These are phyloP conservation scores for Athrips mouffetella DNA, from an alignment of 2,888 invertebrate genomes.

Conservation along the genomic window DNA sequence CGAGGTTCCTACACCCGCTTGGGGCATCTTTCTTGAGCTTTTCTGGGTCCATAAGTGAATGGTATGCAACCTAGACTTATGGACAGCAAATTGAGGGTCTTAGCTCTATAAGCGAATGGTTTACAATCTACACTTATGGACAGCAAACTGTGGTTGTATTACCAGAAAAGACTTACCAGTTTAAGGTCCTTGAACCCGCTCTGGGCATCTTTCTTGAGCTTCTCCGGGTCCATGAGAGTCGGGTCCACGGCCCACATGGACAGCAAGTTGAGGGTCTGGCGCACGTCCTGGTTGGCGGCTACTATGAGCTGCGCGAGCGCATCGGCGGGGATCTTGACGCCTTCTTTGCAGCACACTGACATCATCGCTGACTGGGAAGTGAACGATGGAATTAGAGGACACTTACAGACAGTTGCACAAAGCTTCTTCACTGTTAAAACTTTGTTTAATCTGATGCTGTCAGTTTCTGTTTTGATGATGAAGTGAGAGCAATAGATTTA, in stretches of 20 bases:
- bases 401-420: too few species aligned
- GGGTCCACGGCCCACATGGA: slow-evolving; percentile 86
- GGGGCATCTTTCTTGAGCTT: not conserved
- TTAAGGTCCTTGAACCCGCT: slow-evolving; percentile 89
- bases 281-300: slow-evolving; percentile 94
- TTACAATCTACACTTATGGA: too few species aligned
- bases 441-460: too few species aligned
- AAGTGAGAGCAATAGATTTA: too few species aligned
- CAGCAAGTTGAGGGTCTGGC: slow-evolving; percentile 94
- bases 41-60: too few species aligned
- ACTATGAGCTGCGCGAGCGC: slow-evolving; percentile 89
- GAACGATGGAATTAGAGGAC: too few species aligned
- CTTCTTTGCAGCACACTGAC: slow-evolving; percentile 94
- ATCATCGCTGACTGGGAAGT: slow-evolving; percentile 88
- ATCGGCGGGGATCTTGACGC: slow-evolving; percentile 86
- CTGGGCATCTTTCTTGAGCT: slow-evolving; percentile 76
- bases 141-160: not conserved
- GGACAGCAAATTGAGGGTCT: too few species aligned
- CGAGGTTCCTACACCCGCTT: too few species aligned
- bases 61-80: too few species aligned
- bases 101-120: too few species aligned
- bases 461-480: too few species aligned
- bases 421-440: too few species aligned
- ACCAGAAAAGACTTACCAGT: slow-evolving; percentile 73
- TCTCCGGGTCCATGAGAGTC: slow-evolving; percentile 69